phyloP scores from a whole-genome alignment of 2,888 invertebrate genomes.

The Terebella lapidaria region DNA sequence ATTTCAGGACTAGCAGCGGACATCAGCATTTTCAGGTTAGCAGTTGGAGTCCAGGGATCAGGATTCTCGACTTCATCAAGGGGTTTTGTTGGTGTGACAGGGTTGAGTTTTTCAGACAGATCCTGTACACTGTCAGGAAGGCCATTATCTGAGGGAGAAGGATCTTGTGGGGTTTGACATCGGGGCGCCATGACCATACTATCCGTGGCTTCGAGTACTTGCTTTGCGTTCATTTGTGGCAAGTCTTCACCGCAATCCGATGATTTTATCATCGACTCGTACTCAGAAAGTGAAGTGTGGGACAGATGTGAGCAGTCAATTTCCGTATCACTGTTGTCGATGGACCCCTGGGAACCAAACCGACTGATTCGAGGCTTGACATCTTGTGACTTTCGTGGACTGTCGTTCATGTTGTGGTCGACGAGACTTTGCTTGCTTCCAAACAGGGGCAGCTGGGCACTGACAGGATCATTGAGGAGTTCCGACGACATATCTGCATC shows the following conservation, averaged over 20 bases:
- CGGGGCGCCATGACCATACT: not conserved
- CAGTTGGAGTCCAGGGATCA: slow-evolving; percentile 62
- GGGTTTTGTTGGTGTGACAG: slow-evolving; percentile 12
- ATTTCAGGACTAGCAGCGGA: slow-evolving; percentile 60
- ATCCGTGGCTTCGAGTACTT: too few species aligned
- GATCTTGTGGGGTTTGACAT: not conserved
- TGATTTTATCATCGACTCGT: not conserved
- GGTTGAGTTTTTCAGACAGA: not conserved
- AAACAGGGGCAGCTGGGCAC: too few species aligned
- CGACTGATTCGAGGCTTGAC: not conserved
- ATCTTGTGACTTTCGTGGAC: not conserved
- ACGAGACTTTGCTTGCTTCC: too few species aligned
- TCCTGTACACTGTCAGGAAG: not conserved
- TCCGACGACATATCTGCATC: too few species aligned
- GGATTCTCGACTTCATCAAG: slow-evolving; percentile 4
- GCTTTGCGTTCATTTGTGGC: too few species aligned
- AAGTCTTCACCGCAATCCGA: not conserved
- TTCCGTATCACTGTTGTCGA: not conserved
- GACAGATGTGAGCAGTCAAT: not conserved
- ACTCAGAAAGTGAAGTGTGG: not conserved
- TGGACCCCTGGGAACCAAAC: not conserved
- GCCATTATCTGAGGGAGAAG: too few species aligned
- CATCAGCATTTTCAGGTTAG: slow-evolving; percentile 65
- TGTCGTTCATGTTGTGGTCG: not conserved
- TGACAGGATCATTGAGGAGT: too few species aligned